Evolutionary conservation across 2,113 vertebrate species (phyloP), one percentile per base, ranked within the genome.

Genomic region (Coracopsis vasa): DNA sequence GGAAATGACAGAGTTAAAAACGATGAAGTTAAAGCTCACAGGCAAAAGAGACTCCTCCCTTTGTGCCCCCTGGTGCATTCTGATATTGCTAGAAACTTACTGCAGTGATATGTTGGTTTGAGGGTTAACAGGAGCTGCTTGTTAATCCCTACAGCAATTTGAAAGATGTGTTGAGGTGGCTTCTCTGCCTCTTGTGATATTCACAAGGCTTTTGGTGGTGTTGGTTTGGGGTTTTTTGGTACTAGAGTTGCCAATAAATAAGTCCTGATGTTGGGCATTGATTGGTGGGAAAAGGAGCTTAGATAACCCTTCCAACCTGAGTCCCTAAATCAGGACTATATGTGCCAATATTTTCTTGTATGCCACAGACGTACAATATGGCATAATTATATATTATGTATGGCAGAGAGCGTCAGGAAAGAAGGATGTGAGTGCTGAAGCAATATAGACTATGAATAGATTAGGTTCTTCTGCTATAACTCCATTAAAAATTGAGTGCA

Each of bases 401-500:
- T 48, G 47, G 87, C 73, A 72, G 48, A 48, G 91, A 86, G 70
- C 31, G 39, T n/a, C 77, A 92, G 69, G 53, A 16, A 69, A 56
- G 80, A 71, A 77, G 66, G 51, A 83, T 69, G 66, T 37, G 66
- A 87, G 51, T 58, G 56, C 70, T 77, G 70, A 39, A 95, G 77
- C 85, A 71, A 78, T 80, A 60, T 37, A 88, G 51, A 56, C 88
- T 60, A 53, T 74, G 73, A 95, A 94, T 89, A 96, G 85, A 84
- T 96, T 17, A 82, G 65, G 39, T 84, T 86, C 41, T 84, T 86
- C 53, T 91, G 28, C 44, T 94, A 15, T 75, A 95, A 95, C 78
- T 88, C 88, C 96, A 97, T 96, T 97, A 97, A 97, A 98, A 98
- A 96, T 83, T 75, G 86, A 98, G 72, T 61, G 86, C 60, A 6